These are phyloP conservation scores for Leiothrix lutea DNA, from an alignment of 2,113 vertebrate genomes.

Conservation along the genomic window DNA sequence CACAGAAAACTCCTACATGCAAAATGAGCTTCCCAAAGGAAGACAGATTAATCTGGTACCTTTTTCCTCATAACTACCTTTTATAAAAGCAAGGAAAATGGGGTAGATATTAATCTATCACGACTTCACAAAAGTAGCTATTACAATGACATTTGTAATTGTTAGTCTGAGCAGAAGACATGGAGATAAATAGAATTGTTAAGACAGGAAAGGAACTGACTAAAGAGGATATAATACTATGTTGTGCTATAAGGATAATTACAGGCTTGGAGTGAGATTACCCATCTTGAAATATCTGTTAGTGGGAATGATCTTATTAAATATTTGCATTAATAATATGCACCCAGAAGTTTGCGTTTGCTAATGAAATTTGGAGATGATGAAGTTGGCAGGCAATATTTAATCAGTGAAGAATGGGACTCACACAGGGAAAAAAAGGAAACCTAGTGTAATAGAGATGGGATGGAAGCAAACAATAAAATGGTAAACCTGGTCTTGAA, in stretches of 20 bases:
- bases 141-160: constrained; percentile 36
- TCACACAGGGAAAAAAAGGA: neutral
- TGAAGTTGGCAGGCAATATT: neutral
- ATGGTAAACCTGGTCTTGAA: neutral
- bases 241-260: constrained; percentile 39
- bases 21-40: neutral
- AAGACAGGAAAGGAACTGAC: constrained; percentile 33
- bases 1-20: neutral
- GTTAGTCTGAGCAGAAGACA: constrained; percentile 22
- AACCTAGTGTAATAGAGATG: neutral
- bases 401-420: neutral
- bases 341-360: constrained; percentile 1
- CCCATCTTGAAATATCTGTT: constrained; percentile 14
- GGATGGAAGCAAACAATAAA: neutral
- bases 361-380: constrained; percentile 18
- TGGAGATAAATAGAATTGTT: constrained; percentile 32
- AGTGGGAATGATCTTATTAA: constrained; percentile 7
- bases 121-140: constrained; percentile 31
- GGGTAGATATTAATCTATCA: constrained; percentile 26
- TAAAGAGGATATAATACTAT: constrained; percentile 20
- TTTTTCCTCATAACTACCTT: neutral
- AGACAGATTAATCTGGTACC: neutral
- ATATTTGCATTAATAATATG: constrained; percentile 37
- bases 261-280: constrained; percentile 28
- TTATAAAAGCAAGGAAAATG: neutral